Evolutionary conservation across 2,888 invertebrate genomes (phyloP), one percentile per base, ranked within the genome.

Genomic region (Smittia aterrima): DNA sequence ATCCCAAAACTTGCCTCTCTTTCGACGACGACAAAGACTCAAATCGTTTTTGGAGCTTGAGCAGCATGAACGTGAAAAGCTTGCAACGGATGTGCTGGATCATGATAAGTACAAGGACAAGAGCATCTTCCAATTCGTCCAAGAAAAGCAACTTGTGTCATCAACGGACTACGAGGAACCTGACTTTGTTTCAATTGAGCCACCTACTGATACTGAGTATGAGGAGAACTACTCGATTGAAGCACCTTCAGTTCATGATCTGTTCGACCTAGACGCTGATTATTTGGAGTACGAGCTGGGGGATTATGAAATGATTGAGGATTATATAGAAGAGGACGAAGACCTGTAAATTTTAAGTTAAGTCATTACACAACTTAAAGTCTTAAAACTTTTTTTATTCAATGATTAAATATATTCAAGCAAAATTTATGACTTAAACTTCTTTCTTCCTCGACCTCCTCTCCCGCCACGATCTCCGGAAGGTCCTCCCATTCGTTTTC

Each of bases 401-500:
- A 54, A 54, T 1, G 20, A 67, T 66, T 27, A 53, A 54, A 53
- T 32, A 20, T 66, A 38, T 4, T 7, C 4, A 58, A 20, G 22
- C 22, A n/a, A 47, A 22, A 58, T 20, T 74, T 32, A 22, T 13
- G 25, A 64, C 20, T 64, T 18, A 18, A 71, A 72, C 27, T 72
- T 72, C 27, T 54, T 66, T 53, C 75, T 75, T 71, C 75, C 75
- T 68, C 62, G 62, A n/a, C 75, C 71, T 41, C 68, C 66, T 1
- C 70, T 22, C 13, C 64, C 54, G 6, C 70, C 18, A 0, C 81
- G 80, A 75, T 83, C 83, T 72, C 81, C 81, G 25, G 79, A 80
- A 66, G 82, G 82, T 32, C 79, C 79, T 16, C 80, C 82, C 78
- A 94, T 85, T 54, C 94, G 87, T 78, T 92, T 90, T 75, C 93